phyloP scores from a whole-genome alignment of 2,888 invertebrate species.

The Cataglyphis cursor region DNA sequence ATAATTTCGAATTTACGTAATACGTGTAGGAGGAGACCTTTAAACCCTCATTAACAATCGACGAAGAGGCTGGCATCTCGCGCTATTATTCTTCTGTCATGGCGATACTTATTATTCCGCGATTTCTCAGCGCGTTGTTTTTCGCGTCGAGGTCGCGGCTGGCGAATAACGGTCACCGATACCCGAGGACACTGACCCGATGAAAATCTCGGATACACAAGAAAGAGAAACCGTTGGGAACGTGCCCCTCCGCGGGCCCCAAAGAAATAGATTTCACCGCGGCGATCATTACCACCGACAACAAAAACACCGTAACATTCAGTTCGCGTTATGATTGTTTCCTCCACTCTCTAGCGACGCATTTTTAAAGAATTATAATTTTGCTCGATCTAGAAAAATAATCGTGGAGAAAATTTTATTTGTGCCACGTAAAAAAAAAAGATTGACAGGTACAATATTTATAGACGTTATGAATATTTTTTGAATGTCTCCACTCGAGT shows the following conservation, averaged over 20 bases:
- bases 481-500: not conserved
- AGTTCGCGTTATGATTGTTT: constrained; percentile 38
- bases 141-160: constrained; percentile 73
- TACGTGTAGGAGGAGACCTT: not conserved
- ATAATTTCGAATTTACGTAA: constrained; percentile 29
- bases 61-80: not conserved
- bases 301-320: constrained; percentile 66
- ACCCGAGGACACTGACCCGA: constrained; percentile 77
- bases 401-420: not conserved
- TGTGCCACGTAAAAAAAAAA: not conserved
- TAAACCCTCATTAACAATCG: not conserved
- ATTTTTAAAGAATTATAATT: constrained; percentile 21
- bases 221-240: constrained; percentile 77
- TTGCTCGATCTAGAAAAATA: constrained; percentile 22
- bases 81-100: not conserved
- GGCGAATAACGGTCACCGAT: constrained; percentile 76
- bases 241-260: constrained; percentile 53
- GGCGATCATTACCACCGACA: constrained; percentile 59
- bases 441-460: not conserved
- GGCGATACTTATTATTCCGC: constrained; percentile 57
- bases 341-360: not conserved
- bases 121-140: constrained; percentile 63
- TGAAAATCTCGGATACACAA: constrained; percentile 76
- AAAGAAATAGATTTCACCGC: constrained; percentile 74
- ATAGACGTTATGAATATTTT: not conserved